Base-by-base conservation (phyloP, 1,140 invertebrate genomes). In the Drosophila persimilis region DNA sequence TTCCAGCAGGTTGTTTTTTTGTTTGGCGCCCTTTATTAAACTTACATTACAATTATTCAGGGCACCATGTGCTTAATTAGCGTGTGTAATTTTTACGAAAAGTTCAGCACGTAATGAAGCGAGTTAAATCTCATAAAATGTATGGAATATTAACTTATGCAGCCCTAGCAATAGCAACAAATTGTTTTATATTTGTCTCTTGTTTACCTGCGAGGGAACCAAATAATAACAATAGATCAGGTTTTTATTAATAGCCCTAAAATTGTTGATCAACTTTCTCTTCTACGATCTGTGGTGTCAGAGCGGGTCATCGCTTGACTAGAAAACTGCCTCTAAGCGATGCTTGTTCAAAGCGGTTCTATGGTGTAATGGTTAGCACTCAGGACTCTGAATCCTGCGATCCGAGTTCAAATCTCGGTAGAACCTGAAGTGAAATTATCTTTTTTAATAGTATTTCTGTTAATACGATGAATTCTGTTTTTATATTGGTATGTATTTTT, bases 301-400 rank as follows among this genome's bases (percentile, higher is more conserved):
- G 15, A 57, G 20, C 26, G 13, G 20, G 31, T 11, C 20, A 13
- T 13, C 5, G 13, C 6, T 35, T 67, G 44, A 69, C 43, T 69
- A 47, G 1, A 69, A 81, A 73, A 69, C 47, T 52, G 9, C 1
- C 39, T 41, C 57, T 59, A 56, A 11, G 46, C 54, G 5, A 0
- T 0, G 0, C 0, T 0, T 5, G 7, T 1, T 4, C 20, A 55
- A 22, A 11, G 45, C 17, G 89, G 89, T 95, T 94, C 95, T 94
- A 95, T 96, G 95, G 95, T 96, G 95, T 96, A 96, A 96, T 95
- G 95, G 95, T 96, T 94, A 96, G 95, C 95, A 96, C 95, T 96
- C 95, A 95, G 95, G 95, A 96, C 95, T 96, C 93, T 96, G 95
- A 96, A 96, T 96, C 95, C 95, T 95, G 95, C 95, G 95, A 96